phyloP scores from a whole-genome alignment of 2,113 vertebrate genomes.

The Notarius quadriscutis region DNA sequence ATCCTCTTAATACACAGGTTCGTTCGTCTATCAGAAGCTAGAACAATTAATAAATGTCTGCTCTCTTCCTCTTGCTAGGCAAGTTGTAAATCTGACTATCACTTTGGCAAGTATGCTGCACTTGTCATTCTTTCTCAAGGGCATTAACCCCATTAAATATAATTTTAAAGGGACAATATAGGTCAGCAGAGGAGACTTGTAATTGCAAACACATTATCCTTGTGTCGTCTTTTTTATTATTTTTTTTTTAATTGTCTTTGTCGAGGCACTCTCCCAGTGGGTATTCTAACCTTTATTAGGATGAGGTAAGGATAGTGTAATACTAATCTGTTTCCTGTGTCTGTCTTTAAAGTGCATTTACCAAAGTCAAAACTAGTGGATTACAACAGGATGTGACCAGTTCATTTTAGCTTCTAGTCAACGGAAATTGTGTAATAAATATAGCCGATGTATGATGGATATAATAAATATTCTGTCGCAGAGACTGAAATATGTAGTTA shows the following conservation, averaged over 20 bases:
- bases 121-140: conserved; percentile 51
- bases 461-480: background rate
- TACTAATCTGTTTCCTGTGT: conserved; percentile 32
- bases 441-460: background rate
- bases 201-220: conserved; percentile 52
- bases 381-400: background rate
- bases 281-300: conserved; percentile 50
- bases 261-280: conserved; percentile 50
- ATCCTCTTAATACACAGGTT: background rate
- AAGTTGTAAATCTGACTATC: background rate
- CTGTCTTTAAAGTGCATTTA: conserved; percentile 27
- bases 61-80: background rate
- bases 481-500: background rate
- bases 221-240: conserved; percentile 38
- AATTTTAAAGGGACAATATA: conserved; percentile 52
- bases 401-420: background rate
- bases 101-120: conserved; percentile 38
- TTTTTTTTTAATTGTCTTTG: conserved; percentile 52
- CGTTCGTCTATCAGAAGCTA: background rate
- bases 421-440: background rate
- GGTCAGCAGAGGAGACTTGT: conserved; percentile 53
- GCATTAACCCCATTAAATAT: conserved; percentile 52
- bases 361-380: background rate
- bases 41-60: conserved; percentile 3
- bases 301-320: conserved; percentile 55